Percentiles rank a stretch among this genome's conserved stretches.
These are phyloP conservation scores for Micromussa lordhowensis DNA, from an alignment of 92 coral and sea anemone genomes.

Conservation along the genomic window DNA sequence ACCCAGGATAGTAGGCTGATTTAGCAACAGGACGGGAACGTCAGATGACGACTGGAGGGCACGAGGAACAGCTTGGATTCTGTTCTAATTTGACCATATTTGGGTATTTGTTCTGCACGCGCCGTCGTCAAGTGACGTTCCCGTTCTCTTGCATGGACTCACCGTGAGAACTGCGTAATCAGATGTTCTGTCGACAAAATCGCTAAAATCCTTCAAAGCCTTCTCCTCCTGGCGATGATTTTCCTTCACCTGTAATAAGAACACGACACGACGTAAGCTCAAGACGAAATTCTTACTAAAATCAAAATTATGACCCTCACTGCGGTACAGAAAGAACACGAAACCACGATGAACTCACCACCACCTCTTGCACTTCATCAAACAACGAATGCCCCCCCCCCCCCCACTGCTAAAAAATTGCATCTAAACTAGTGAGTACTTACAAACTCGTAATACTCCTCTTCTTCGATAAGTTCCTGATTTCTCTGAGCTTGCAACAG, in stretches of 20 bases:
- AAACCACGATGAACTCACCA: not conserved
- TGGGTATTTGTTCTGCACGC: too few relatives aligned
- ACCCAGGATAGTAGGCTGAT: not conserved
- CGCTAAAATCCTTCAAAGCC: slow-evolving; percentile 82
- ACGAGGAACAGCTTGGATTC: too few relatives aligned
- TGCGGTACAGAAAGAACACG: not conserved
- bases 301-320: not conserved
- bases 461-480: slow-evolving; percentile 86
- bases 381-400: not conserved
- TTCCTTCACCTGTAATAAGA: slow-evolving; percentile 74
- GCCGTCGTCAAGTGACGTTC: too few relatives aligned
- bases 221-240: slow-evolving; percentile 95
- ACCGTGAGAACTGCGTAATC: slow-evolving; percentile 92
- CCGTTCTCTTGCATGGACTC: slow-evolving; percentile 21
- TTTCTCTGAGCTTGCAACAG: slow-evolving; percentile 83
- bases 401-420: not conserved
- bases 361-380: not conserved
- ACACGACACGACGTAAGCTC: not conserved
- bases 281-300: not conserved
- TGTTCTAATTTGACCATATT: too few relatives aligned
- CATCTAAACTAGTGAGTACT: slow-evolving; percentile 17
- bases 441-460: slow-evolving; percentile 86
- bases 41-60: too few relatives aligned
- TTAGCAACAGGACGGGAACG: too few relatives aligned
- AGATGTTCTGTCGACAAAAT: slow-evolving; percentile 92